phyloP scores from a whole-genome alignment of 2,888 invertebrate genomes.

The Sceliomorpha sp. region DNA sequence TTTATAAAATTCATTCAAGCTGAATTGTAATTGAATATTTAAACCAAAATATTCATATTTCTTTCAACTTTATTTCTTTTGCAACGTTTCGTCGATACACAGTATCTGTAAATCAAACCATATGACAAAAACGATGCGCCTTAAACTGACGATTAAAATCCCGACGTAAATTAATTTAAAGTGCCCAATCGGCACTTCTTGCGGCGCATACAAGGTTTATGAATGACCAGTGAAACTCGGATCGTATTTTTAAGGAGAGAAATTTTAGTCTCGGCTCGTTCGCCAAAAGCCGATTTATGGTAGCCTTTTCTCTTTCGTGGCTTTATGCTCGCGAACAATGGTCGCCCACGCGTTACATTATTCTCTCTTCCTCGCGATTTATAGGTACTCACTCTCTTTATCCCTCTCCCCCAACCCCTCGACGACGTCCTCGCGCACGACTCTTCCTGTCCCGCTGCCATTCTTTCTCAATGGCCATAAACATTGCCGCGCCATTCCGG shows the following conservation, averaged over 20 bases:
- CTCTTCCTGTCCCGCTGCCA: slow-evolving; percentile 63
- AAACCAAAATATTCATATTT: no score
- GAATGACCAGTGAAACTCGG: slow-evolving; percentile 32
- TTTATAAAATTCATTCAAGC: no score
- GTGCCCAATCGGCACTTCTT: slow-evolving; percentile 46
- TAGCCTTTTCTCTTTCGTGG: slow-evolving; percentile 64
- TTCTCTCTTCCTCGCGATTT: slow-evolving; percentile 63
- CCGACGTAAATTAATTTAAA: slow-evolving; percentile 48
- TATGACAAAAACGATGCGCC: no score
- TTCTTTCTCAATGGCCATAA: slow-evolving; percentile 63
- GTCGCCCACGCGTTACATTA: slow-evolving; percentile 72
- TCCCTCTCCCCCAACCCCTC: slow-evolving; percentile 28
- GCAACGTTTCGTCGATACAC: no score
- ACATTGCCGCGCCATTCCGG: slow-evolving; percentile 58
- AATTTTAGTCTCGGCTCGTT: slow-evolving; percentile 33
- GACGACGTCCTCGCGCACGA: slow-evolving; percentile 54
- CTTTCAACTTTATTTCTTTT: no score
- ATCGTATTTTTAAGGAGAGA: slow-evolving; percentile 30
- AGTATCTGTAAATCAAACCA: no score
- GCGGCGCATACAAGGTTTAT: slow-evolving; percentile 42
- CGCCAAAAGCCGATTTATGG: slow-evolving; percentile 63
- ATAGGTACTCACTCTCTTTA: slow-evolving; percentile 55
- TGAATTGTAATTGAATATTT: no score
- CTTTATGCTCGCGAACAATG: slow-evolving; percentile 67
- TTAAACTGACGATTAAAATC: no score